Base-by-base conservation (phyloP, 2,888 invertebrate genomes). In the Galerucella nymphaeae region DNA sequence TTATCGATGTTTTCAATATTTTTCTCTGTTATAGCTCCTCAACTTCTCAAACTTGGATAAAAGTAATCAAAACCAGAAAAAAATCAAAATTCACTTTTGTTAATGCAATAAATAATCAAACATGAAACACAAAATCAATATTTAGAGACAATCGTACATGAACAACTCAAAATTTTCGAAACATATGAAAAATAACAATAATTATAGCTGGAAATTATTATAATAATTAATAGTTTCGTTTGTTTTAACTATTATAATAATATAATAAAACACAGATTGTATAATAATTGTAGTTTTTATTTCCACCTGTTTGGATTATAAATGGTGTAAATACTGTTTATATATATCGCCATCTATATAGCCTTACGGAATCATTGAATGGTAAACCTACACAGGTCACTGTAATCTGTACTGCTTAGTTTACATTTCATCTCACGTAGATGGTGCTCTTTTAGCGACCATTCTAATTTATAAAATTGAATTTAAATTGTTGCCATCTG, bases 61-160 rank as follows among this genome's bases (percentile, higher is more conserved):
- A 77, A 75, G 68, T 76, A 42, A 78, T 76, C 72, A 70, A 70
- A 70, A 74, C 70, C 68, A 72, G 66, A 70, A 78, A 74, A 70
- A 75, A 77, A 76, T 77, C 77, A 72, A 79, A 77, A 74, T 79
- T 77, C 69, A 69, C 77, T 70, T 73, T 64, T 63, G 48, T 73
- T 50, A 71, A 71, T 38, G 62, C 45, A 18, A 66, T 55, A 14
- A 42, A 66, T 58, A 30, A 58, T 23, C 30, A 38, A 66, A 41
- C 13, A 18, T 30, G 13, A 67, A 55, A 48, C 16, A 30, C n/a
- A 62, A 30, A 42, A 62, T 41, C 18, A 74, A 77, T 79, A 73
- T 76, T 77, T 64, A 75, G 73, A 76, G 77, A 79, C 77, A 80
- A 80, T 80, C 79, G 72, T 75, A 72, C 65, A 2, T 23, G 63